Conservation (phyloP, 2,797 vertebrate genomes). For the Nasua narica region DNA sequence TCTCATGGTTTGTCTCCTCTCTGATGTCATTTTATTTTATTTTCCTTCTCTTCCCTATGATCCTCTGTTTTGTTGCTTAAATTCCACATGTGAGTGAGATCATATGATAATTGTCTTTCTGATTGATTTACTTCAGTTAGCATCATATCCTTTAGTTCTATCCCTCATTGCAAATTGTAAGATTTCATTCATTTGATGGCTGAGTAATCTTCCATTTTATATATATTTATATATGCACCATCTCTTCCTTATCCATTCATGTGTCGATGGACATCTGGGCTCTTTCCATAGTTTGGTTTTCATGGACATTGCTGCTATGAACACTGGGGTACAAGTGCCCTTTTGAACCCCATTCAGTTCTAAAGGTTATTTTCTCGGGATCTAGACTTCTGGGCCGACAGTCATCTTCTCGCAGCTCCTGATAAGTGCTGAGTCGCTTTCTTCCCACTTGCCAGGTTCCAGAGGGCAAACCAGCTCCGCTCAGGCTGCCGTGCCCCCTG, state of each 20-base stretch:
- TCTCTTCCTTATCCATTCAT: neutral
- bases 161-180: neutral
- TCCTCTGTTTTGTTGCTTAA: neutral
- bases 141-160: neutral
- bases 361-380: neutral
- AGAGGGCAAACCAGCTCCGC: rapidly evolving
- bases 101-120: neutral
- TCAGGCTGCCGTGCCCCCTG: rapidly evolving
- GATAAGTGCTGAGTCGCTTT: rapidly evolving
- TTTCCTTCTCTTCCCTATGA: neutral
- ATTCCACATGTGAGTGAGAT: neutral
- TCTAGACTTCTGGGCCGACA: rapidly evolving
- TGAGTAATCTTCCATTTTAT: neutral
- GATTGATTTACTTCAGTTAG: neutral
- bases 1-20: neutral
- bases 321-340: neutral
- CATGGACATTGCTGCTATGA: neutral
- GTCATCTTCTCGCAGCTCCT: neutral
- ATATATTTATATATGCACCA: neutral
- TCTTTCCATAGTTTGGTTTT: neutral
- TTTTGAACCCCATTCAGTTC: neutral
- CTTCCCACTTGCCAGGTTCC: rapidly evolving
- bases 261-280: neutral
- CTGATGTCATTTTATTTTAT: neutral
- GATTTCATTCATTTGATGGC: neutral